Conservation (phyloP, 2,888 invertebrate genomes). For the Trichopoda pennipes region DNA sequence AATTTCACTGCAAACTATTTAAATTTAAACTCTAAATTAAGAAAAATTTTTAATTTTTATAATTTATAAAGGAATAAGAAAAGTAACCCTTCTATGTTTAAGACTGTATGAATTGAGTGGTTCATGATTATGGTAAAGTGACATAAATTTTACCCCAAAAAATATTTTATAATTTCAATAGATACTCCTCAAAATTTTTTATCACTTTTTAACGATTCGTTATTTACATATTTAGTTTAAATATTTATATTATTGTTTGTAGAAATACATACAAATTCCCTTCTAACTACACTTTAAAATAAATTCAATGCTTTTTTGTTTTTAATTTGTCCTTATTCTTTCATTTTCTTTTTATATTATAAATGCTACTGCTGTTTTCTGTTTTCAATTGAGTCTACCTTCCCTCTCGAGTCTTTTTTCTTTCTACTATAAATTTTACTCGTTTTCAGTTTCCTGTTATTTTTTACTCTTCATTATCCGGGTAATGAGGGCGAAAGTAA, state of each 20-base stretch:
- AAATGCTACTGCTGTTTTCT: conserved; percentile 36
- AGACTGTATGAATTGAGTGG: too few species aligned
- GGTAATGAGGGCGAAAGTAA: conserved; percentile 53
- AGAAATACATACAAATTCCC: conserved; percentile 2
- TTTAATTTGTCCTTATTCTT: conserved; percentile 57
- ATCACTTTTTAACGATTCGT: background rate
- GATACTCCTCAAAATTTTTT: background rate
- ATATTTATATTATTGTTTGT: background rate
- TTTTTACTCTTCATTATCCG: conserved; percentile 60
- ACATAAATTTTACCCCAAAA: background rate
- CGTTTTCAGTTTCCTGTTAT: conserved; percentile 28
- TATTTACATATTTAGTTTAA: background rate
- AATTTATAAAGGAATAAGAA: too few species aligned
- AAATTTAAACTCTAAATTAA: too few species aligned
- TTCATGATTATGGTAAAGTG: too few species aligned
- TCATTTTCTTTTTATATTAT: conserved; percentile 50
- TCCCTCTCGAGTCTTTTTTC: background rate
- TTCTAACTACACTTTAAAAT: conserved; percentile 20
- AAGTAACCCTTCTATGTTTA: too few species aligned
- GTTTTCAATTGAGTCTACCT: background rate
- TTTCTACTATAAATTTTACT: conserved; percentile 41
- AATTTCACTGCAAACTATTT: too few species aligned
- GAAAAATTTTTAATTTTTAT: too few species aligned
- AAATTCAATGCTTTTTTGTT: conserved; percentile 30
- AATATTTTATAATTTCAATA: background rate